phyloP scores from a whole-genome alignment of 2,797 vertebrate species.

The Meda fulgida region DNA sequence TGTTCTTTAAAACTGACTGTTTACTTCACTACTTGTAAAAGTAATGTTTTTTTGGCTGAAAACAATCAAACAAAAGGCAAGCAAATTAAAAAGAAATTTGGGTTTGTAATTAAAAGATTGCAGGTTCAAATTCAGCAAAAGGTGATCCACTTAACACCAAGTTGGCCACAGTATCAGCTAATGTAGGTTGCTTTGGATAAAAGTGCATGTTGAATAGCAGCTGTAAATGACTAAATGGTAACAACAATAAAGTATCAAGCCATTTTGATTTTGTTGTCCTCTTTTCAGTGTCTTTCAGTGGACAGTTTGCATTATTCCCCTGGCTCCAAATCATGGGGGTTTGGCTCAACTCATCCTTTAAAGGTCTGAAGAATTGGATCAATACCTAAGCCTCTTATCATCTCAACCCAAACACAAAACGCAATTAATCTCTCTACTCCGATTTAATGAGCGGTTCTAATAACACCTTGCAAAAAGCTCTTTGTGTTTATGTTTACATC shows the following conservation, averaged over 20 bases:
- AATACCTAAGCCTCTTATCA: slow-evolving; percentile 70
- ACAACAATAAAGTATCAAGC: slow-evolving; percentile 2
- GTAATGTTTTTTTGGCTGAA: background rate
- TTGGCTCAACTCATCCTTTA: slow-evolving; percentile 36
- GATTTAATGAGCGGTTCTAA: slow-evolving; percentile 69
- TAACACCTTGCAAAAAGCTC: slow-evolving; percentile 59
- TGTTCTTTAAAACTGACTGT: background rate
- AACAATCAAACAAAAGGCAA: background rate
- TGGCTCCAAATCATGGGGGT: background rate
- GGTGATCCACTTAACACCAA: background rate
- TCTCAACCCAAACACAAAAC: slow-evolving; percentile 64
- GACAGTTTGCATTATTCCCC: background rate
- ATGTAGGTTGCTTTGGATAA: background rate
- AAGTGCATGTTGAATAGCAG: background rate
- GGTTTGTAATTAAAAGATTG: background rate
- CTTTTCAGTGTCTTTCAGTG: slow-evolving; percentile 2
- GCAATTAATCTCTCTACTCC: slow-evolving; percentile 64
- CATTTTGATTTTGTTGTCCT: slow-evolving; percentile 16
- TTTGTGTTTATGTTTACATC: slow-evolving; percentile 65
- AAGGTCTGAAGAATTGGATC: slow-evolving; percentile 63
- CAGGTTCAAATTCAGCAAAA: background rate
- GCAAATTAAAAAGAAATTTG: background rate
- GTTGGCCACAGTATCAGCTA: background rate
- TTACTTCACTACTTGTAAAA: background rate
- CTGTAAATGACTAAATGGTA: background rate